Base-by-base conservation (phyloP, 1,140 invertebrate species). In the Sesamia nonagrioides region DNA sequence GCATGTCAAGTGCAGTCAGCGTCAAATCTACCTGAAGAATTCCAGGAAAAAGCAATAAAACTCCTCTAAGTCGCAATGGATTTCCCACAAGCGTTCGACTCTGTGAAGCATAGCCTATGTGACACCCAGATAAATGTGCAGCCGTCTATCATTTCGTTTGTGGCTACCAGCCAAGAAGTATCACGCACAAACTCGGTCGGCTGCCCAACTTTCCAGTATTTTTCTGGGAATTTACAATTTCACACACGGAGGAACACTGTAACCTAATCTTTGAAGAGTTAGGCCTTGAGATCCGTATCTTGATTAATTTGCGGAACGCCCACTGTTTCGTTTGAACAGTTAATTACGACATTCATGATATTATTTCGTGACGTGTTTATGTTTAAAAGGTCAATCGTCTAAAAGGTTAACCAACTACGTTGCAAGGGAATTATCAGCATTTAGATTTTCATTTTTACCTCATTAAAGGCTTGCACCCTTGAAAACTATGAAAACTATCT, bases 151-250 rank as follows among this genome's bases (percentile, higher is more conserved):
- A 66, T 66, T 18, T 37, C 17, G 9, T 66, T 66, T 66, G 61
- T 66, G 61, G 61, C 61, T 21, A 4, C 61, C 17, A 42, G 61
- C 61, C 61, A 66, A 66, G 42, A 66, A 66, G 61, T 66, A 66
- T 66, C 61, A 27, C 7, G 61, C 11, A 21, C 61, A 42, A 42
- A 60, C 27, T 60, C 61, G 33, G 37, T 42, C 18, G 61, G 37
- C 8, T 66, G 37, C 37, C 37, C 17, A 6, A 42, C 35, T 9
- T 13, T 6, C 61, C 61, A 66, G n/a, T 66, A 37, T 66, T 66
- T 66, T 66, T 66, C 61, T 66, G 37, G 2, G 37, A 66, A 66
- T 66, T 66, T 66, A 66, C 61, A 66, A 66, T 66, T 66, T 66
- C 61, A 66, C 61, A 66, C 61, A 42, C 61, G 61, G 61, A 8